Evolutionary conservation across 1,140 invertebrate genomes (phyloP).

Genomic region (Gryllus bimaculatus): DNA sequence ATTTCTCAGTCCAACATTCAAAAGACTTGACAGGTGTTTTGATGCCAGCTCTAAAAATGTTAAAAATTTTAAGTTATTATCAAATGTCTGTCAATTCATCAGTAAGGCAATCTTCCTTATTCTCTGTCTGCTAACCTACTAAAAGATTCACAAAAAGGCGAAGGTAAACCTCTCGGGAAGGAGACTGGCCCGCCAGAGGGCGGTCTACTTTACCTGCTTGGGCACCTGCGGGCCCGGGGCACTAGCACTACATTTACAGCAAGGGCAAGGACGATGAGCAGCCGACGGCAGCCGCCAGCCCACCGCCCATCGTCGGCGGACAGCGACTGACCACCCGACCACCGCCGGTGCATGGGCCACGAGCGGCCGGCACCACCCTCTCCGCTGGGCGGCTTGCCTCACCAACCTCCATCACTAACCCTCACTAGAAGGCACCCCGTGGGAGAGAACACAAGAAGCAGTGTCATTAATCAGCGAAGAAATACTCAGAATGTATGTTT

Average conservation of each 20-base stretch:
- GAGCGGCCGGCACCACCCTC: background rate
- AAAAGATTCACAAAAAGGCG: background rate
- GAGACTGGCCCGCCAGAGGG: slow-evolving; percentile 21
- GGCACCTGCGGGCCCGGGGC: slow-evolving; percentile 10
- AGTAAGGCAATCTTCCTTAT: background rate
- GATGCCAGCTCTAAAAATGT: background rate
- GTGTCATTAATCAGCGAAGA: background rate
- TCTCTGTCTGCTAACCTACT: background rate
- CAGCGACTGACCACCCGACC: background rate
- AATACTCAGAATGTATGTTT: background rate
- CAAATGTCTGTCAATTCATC: background rate
- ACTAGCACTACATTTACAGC: slow-evolving; percentile 19
- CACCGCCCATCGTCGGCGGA: background rate
- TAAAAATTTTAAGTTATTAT: background rate
- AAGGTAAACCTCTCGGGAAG: slow-evolving; percentile 8
- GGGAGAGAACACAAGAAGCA: slow-evolving; percentile 3
- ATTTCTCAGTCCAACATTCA: background rate
- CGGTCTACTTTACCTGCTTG: slow-evolving; percentile 23
- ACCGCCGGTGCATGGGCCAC: background rate
- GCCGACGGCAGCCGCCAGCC: background rate
- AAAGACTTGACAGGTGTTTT: background rate
- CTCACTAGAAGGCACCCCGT: background rate
- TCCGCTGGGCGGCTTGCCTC: background rate
- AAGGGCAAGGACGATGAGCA: background rate
- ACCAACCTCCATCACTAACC: background rate